Evolutionary conservation across 2,888 invertebrate species (phyloP).

Genomic region (Nomada ruficornis): DNA sequence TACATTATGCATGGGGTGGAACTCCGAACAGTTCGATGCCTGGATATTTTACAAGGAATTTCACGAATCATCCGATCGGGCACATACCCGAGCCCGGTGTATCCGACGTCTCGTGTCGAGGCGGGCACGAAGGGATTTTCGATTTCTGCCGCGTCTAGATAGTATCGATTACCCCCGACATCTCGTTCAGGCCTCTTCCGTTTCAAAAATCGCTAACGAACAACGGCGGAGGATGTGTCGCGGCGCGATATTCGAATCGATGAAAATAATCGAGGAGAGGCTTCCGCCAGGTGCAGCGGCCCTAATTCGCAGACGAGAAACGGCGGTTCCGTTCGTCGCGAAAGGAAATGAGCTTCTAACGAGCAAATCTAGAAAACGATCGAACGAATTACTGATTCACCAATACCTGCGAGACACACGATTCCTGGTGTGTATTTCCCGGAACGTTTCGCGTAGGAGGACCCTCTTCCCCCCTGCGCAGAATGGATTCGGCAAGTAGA

Average conservation of each 20-base stretch:
- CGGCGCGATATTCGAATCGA: constrained; percentile 17
- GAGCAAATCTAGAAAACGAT: constrained; percentile 32
- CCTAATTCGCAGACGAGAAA: constrained; percentile 64
- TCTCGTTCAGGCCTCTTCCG: neutral
- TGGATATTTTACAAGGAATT: constrained; percentile 15
- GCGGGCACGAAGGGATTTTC: constrained; percentile 13
- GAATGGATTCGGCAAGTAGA: constrained; percentile 47
- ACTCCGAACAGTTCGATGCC: neutral
- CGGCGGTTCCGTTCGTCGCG: constrained; percentile 34
- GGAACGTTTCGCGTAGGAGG: neutral
- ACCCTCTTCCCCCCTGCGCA: constrained; percentile 16
- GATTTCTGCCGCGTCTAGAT: constrained; percentile 17
- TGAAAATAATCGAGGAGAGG: constrained; percentile 11
- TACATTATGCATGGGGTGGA: neutral
- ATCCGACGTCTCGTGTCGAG: constrained; percentile 33
- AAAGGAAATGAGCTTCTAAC: constrained; percentile 45
- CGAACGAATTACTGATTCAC: constrained; percentile 30
- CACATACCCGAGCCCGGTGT: constrained; percentile 38
- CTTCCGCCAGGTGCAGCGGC: constrained; percentile 42
- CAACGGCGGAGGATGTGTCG: constrained; percentile 23
- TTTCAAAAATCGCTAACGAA: constrained; percentile 14
- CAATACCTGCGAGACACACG: neutral
- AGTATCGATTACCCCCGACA: constrained; percentile 16
- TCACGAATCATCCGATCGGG: constrained; percentile 28
- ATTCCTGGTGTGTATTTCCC: constrained; percentile 14